Conservation (phyloP, 2,113 vertebrate genomes). For the Cettia cetti region DNA sequence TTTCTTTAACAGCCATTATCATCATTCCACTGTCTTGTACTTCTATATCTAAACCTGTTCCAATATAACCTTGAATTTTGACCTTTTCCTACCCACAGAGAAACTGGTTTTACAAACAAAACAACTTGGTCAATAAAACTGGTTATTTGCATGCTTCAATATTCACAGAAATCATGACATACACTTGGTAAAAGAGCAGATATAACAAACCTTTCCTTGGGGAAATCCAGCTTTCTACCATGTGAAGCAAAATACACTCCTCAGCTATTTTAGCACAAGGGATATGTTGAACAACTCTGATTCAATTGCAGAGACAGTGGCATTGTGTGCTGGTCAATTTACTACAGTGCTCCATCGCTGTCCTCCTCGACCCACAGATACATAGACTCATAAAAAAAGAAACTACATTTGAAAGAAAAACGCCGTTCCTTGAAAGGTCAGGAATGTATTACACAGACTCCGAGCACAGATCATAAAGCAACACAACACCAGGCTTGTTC, state of each 20-base stretch:
- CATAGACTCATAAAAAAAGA: neutral
- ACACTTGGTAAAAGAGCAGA: neutral
- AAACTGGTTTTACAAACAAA: neutral
- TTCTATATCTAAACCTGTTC: neutral
- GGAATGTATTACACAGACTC: neutral
- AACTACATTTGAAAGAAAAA: constrained; percentile 15
- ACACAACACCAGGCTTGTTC: neutral
- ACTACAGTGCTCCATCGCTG: neutral
- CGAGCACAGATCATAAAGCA: constrained; percentile 3
- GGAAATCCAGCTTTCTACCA: neutral
- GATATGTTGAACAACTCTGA: neutral
- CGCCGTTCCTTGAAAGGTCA: neutral
- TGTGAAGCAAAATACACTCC: neutral
- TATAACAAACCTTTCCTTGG: neutral
- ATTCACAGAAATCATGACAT: neutral
- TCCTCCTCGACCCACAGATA: neutral
- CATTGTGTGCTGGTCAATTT: constrained; percentile 20
- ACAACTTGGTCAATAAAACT: neutral
- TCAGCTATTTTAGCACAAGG: neutral
- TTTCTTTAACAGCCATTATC: neutral
- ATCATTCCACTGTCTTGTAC: neutral
- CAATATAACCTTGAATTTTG: neutral
- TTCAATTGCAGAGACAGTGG: neutral
- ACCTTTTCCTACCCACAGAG: neutral
- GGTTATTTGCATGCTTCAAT: neutral